Base-by-base conservation (phyloP, 2,888 invertebrate species). In the Meandrusa payeni region DNA sequence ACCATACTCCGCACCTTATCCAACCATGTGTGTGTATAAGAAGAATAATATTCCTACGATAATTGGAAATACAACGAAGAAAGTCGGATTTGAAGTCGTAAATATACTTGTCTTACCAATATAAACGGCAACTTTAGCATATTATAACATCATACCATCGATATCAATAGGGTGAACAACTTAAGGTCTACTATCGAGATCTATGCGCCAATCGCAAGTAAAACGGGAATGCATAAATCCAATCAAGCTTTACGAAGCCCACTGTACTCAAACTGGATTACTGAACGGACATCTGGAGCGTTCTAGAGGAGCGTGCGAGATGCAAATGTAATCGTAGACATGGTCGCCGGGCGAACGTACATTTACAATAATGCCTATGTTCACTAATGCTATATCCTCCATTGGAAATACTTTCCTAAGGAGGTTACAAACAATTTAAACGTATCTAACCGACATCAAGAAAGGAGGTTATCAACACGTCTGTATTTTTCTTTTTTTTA, bases 261-360 rank as follows among this genome's bases (percentile, higher is more conserved):
- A 17, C 20, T 44, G 39, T 36, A 49, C 47, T 52, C 48, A 48
- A 45, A 51, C 50, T 45, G 60, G 57, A 61, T 61, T 61, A 57
- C 55, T 28, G 50, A 43, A 37, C 51, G 55, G 56, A 55, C 57
- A 55, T 52, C 52, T 55, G 47, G 54, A 55, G 54, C 54, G 47
- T 55, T 51, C 52, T 55, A 45, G 55, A 57, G 54, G 55, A 49
- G 53, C 53, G 51, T 52, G 50, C n/a, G 48, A 48, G 48, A 57
- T 58, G 51, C 52, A 54, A 56, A 52, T 58, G 56, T 51, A 49
- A 54, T 51, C 54, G 48, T 47, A 41, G 33, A 40, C 41, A 43
- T 43, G 49, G 48, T 45, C 17, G 24, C 20, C 11, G 29, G 13
- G 31, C 27, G 19, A 9, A 17, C 36, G 10, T 23, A 11, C 29